Conservation (phyloP, 2,888 invertebrate species). For the Melieria omissa region DNA sequence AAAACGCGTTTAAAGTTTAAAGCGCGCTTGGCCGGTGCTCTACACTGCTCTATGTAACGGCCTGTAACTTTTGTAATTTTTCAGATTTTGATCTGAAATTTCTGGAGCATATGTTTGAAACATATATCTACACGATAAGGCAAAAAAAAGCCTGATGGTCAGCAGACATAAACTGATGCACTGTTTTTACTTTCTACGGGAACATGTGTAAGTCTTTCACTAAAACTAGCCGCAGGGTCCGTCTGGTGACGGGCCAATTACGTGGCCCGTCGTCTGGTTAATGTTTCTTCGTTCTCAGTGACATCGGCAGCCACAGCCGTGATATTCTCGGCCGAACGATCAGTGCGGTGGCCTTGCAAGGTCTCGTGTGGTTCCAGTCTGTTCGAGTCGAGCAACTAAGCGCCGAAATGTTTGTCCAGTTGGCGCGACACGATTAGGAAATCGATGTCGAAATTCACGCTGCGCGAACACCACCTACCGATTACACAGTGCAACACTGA, state of each 20-base stretch:
- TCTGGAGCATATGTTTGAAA: too few species aligned
- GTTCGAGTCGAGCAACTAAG: slow-evolving; percentile 33
- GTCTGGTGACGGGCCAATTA: slow-evolving; percentile 39
- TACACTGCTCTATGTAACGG: too few species aligned
- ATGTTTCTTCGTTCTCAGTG: background rate
- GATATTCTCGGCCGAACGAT: too few species aligned
- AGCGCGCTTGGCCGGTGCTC: too few species aligned
- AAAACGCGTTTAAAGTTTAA: too few species aligned
- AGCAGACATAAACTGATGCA: slow-evolving; percentile 33
- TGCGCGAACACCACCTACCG: background rate
- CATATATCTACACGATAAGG: too few species aligned
- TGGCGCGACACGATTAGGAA: slow-evolving; percentile 28
- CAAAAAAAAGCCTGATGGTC: too few species aligned
- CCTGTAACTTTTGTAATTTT: too few species aligned
- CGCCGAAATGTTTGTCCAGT: slow-evolving; percentile 37
- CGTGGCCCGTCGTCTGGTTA: slow-evolving; percentile 15
- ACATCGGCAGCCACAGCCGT: background rate
- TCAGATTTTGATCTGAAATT: too few species aligned
- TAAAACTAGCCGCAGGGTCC: slow-evolving; percentile 37
- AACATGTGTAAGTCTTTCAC: slow-evolving; percentile 38
- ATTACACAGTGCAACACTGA: too few species aligned
- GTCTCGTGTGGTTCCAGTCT: slow-evolving; percentile 34
- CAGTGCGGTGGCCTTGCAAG: background rate
- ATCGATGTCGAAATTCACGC: background rate
- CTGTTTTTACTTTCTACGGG: slow-evolving; percentile 35